Conservation (phyloP, 2,113 vertebrate species). For the Psittacula cyanocephala region DNA sequence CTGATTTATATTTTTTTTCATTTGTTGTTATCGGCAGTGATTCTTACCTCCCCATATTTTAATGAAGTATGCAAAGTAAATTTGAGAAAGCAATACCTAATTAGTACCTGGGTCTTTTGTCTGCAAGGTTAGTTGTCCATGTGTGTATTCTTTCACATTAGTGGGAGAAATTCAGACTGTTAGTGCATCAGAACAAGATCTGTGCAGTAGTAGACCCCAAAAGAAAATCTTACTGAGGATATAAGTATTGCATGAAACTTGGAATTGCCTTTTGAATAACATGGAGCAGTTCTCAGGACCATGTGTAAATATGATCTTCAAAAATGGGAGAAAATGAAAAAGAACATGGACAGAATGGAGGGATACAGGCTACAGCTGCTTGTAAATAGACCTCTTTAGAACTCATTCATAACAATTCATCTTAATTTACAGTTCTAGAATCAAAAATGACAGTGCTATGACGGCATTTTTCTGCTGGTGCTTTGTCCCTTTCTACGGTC, state of each 20-base stretch:
- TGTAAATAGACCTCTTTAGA: background rate
- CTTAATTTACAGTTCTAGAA: background rate
- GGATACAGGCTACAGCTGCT: background rate
- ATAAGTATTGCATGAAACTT: background rate
- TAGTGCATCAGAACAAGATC: background rate
- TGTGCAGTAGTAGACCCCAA: background rate
- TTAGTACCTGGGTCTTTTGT: background rate
- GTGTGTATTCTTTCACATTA: background rate
- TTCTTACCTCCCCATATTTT: background rate
- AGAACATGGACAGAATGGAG: background rate
- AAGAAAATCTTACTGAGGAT: background rate
- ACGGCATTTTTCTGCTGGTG: background rate
- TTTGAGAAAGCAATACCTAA: background rate
- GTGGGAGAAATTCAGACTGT: background rate
- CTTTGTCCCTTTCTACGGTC: background rate
- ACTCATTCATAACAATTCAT: background rate
- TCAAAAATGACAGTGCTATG: background rate
- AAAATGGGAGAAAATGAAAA: background rate
- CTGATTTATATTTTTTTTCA: background rate
- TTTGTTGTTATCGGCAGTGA: background rate
- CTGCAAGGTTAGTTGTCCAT: background rate
- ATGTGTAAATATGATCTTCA: background rate
- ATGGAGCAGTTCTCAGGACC: background rate
- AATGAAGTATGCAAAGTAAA: background rate
- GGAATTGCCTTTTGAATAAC: background rate